Percentiles rank a stretch among this genome's conserved stretches.
These are phyloP conservation scores for Sthenelais limicola DNA, from an alignment of 2,888 invertebrate genomes.

Conservation along the genomic window DNA sequence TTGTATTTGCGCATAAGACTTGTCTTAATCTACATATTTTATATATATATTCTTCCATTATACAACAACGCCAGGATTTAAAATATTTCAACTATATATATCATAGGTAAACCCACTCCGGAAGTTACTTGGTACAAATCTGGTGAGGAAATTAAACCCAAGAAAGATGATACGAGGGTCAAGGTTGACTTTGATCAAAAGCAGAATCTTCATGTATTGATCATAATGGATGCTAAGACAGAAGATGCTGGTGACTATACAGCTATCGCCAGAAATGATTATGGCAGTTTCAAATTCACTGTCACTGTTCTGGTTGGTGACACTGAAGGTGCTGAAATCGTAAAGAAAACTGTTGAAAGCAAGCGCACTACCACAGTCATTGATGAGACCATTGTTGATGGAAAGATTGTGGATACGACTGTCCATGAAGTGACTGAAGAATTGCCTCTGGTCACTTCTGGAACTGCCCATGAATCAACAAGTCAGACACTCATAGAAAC, in stretches of 20 bases:
- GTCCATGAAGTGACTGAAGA: not conserved
- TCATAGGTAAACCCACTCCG: constrained; percentile 48
- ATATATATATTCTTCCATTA: too few species aligned
- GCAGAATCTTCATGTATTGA: constrained; percentile 16
- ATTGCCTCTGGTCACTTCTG: too few species aligned
- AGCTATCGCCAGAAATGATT: not conserved
- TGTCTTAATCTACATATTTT: too few species aligned
- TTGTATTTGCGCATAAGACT: too few species aligned
- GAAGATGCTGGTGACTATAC: constrained; percentile 46
- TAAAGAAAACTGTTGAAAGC: constrained; percentile 6
- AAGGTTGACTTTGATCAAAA: constrained; percentile 13
- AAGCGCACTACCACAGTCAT: not conserved
- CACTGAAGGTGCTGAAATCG: not conserved
- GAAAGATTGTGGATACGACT: not conserved
- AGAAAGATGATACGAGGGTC: constrained; percentile 28
- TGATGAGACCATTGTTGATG: not conserved
- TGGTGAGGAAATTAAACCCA: constrained; percentile 52
- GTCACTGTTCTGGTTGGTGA: constrained; percentile 13
- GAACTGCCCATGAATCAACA: too few species aligned
- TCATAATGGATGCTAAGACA: constrained; percentile 33
- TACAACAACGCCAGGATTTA: too few species aligned
- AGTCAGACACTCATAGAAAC: too few species aligned
- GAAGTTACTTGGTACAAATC: constrained; percentile 66
- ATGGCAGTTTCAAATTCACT: constrained; percentile 26
- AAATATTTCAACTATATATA: too few species aligned